These are phyloP conservation scores for Pheosia gnoma DNA, from an alignment of 2,888 invertebrate species.

Conservation along the genomic window DNA sequence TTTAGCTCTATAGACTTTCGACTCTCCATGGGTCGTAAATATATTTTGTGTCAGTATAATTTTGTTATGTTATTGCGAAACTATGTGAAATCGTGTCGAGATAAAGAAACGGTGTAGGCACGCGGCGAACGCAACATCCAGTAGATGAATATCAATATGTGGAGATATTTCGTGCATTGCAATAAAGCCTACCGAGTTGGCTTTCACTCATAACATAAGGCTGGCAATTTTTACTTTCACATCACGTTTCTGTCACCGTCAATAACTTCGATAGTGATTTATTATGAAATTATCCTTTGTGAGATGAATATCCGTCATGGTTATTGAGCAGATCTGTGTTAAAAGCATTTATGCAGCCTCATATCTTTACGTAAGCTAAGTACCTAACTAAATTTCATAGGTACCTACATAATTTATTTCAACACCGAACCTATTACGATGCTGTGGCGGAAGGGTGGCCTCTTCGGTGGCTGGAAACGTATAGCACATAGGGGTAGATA, in stretches of 20 bases:
- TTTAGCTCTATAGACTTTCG: too few species aligned
- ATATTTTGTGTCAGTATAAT: too few species aligned
- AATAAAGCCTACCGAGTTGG: background rate
- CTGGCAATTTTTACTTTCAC: slow-evolving; percentile 33
- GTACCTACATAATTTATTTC: too few species aligned
- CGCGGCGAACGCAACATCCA: slow-evolving; percentile 2
- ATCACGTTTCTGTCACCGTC: slow-evolving; percentile 16
- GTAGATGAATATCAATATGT: background rate
- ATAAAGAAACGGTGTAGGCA: background rate
- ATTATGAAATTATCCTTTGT: background rate
- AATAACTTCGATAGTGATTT: slow-evolving; percentile 19
- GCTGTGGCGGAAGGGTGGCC: too few species aligned
- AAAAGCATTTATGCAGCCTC: too few species aligned
- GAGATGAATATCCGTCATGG: background rate
- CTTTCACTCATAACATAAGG: slow-evolving; percentile 11
- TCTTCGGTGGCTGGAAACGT: too few species aligned
- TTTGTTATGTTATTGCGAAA: too few species aligned
- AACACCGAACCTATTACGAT: too few species aligned
- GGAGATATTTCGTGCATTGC: slow-evolving; percentile 1
- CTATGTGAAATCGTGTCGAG: background rate
- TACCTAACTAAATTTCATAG: too few species aligned
- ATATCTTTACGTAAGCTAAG: too few species aligned
- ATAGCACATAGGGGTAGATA: too few species aligned
- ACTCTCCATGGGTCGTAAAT: too few species aligned
- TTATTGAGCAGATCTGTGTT: background rate